Percentiles rank a stretch among this genome's conserved stretches.
Conservation (phyloP, 2,888 invertebrate species). For the Achlya flavicornis region DNA sequence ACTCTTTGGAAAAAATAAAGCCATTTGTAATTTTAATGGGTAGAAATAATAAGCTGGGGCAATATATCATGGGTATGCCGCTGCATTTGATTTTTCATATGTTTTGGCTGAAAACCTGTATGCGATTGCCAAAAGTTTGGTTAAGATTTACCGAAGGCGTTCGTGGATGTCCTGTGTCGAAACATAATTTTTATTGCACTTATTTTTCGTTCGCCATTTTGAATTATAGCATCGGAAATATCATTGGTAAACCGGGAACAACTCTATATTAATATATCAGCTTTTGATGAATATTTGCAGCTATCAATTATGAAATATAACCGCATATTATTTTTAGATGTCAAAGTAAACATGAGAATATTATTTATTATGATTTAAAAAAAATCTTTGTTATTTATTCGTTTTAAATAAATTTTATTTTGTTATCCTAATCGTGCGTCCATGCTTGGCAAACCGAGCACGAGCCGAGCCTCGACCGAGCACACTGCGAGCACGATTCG, state of each 20-base stretch:
- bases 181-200: conserved; percentile 33
- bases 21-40: conserved; percentile 78
- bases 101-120: conserved; percentile 64
- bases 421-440: too few relatives aligned
- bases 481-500: too few relatives aligned
- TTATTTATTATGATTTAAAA: too few relatives aligned
- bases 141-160: conserved; percentile 55
- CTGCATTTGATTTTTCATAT: conserved; percentile 77
- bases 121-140: conserved; percentile 61
- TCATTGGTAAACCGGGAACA: not conserved
- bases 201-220: conserved; percentile 22
- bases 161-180: conserved; percentile 48
- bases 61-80: conserved; percentile 63
- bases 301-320: too few relatives aligned
- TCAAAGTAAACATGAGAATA: too few relatives aligned
- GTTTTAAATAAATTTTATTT: too few relatives aligned
- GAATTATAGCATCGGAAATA: conserved; percentile 5
- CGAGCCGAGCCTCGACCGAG: too few relatives aligned
- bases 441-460: too few relatives aligned
- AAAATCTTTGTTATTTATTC: too few relatives aligned
- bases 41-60: conserved; percentile 74
- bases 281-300: not conserved
- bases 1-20: conserved; percentile 51
- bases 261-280: not conserved
- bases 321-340: too few relatives aligned